These are phyloP conservation scores for Neoniphon sammara DNA, from an alignment of 2,797 vertebrate genomes.

Conservation along the genomic window DNA sequence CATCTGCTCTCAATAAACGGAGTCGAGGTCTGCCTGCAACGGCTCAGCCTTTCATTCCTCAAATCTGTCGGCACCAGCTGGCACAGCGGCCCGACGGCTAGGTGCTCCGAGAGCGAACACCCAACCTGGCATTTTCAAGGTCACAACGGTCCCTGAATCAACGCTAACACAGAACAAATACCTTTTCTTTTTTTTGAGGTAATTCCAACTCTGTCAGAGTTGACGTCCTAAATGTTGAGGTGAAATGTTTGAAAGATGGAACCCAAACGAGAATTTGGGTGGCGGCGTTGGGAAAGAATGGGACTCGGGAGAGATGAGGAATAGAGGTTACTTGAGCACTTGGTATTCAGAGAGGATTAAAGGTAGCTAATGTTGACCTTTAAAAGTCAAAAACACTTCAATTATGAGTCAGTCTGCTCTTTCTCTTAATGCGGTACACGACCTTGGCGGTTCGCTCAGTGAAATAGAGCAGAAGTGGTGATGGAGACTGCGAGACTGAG, in stretches of 20 bases:
- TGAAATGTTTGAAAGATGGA: neutral
- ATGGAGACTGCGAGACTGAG: constrained; percentile 24
- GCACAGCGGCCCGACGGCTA: constrained; percentile 11
- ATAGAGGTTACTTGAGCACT: constrained; percentile 14
- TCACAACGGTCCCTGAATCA: constrained; percentile 25
- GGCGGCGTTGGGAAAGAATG: neutral
- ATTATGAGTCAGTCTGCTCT: constrained; percentile 42
- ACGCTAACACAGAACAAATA: constrained; percentile 5
- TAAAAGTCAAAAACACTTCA: constrained; percentile 57
- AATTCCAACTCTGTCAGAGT: constrained; percentile 5
- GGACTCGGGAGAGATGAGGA: neutral
- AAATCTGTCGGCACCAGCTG: constrained; percentile 75
- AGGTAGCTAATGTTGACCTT: constrained; percentile 64
- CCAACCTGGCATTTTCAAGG: constrained; percentile 56
- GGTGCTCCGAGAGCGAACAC: constrained; percentile 9
- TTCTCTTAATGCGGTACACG: neutral
- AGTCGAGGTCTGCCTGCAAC: constrained; percentile 57
- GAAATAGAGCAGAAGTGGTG: constrained; percentile 20
- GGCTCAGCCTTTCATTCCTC: constrained; percentile 69
- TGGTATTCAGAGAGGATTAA: constrained; percentile 56
- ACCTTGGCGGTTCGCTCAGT: constrained; percentile 25
- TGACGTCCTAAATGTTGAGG: neutral
- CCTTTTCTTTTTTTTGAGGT: neutral
- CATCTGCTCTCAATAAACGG: constrained; percentile 77
- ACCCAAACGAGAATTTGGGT: neutral